Base-by-base conservation (phyloP, 2,888 invertebrate genomes). In the Steromphala cineraria region DNA sequence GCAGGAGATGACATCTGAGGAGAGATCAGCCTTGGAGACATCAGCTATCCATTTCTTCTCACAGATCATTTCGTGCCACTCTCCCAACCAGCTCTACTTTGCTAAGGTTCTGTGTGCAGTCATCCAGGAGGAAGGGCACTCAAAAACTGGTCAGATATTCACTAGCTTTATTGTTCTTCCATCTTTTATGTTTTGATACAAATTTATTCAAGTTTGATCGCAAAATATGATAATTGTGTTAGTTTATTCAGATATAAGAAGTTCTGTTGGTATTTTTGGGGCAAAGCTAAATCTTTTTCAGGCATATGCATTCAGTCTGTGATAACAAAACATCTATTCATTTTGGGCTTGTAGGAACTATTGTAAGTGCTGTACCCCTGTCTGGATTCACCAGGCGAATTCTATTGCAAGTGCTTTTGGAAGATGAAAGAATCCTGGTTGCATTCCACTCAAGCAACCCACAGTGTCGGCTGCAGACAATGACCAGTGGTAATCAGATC, bases 341-440 rank as follows among this genome's bases (percentile, higher is more conserved):
- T 56, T 56, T 4, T 56, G 4, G 19, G 56, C 10, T 78, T 78
- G 7, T 82, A 88, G 90, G 89, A 2, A 36, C 80, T 28, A 81
- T 87, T 28, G 75, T 83, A 13, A 84, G 87, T 80, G 85, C 83
- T 80, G 88, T 88, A 67, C 92, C 90, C 0, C 86, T 98, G 90
- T 96, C 97, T 0, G 97, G 98, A 8, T 98, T 98, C 94, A 96
- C 97, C 56, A 95, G 98, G 40, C 95, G 98, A 78, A 94, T 98
- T 81, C 96, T 98, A 85, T 94, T 98, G 79, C 97, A 98, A 90
- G 95, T 98, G 80, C 94, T 98, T 84, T 94, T 98, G 84, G 97
- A 98, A 90, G 96, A 96, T 90, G 97, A 98, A 94, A 96, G 96
- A 89, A 95, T 97, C 83, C 95, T 96, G 31, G 96, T 98, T 31